A percentile compares a stretch with the other conserved stretches of the same genome.
phyloP scores from a whole-genome alignment of 2,888 invertebrate genomes.

The Dicyrtoma fusca region DNA sequence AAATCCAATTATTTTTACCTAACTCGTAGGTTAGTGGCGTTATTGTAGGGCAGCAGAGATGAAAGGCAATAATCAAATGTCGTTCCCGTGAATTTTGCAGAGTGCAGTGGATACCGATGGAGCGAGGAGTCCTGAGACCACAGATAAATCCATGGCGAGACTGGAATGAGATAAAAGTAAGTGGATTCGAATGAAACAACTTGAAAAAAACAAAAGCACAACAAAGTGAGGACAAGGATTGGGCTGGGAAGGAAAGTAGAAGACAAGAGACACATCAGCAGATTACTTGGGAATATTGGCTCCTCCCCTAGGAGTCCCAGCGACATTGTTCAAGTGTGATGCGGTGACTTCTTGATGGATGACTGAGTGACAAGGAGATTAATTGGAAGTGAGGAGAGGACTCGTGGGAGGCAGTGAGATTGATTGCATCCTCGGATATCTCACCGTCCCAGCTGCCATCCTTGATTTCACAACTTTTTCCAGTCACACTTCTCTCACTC shows the following conservation, averaged over 20 bases:
- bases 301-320: not conserved
- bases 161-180: no score
- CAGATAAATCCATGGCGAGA: no score
- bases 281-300: slow-evolving; percentile 10
- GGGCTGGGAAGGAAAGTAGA: not conserved
- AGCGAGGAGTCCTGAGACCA: no score
- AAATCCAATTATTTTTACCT: no score
- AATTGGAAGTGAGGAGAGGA: slow-evolving; percentile 44
- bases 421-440: slow-evolving; percentile 43
- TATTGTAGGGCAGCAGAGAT: no score
- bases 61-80: no score
- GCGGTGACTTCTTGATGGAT: slow-evolving; percentile 32
- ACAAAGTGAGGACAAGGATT: not conserved
- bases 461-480: slow-evolving; percentile 18
- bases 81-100: no score
- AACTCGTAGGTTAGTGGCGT: no score
- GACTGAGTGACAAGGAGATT: slow-evolving; percentile 41
- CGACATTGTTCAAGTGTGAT: slow-evolving; percentile 16
- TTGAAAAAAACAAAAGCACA: not conserved
- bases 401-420: slow-evolving; percentile 49
- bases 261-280: not conserved
- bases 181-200: not conserved
- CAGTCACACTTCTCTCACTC: not conserved
- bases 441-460: slow-evolving; percentile 33
- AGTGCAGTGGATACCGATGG: no score